Percentiles rank a stretch among this genome's conserved stretches.
Conservation (phyloP, 2,113 vertebrate species). For the Oophaga pumilio region DNA sequence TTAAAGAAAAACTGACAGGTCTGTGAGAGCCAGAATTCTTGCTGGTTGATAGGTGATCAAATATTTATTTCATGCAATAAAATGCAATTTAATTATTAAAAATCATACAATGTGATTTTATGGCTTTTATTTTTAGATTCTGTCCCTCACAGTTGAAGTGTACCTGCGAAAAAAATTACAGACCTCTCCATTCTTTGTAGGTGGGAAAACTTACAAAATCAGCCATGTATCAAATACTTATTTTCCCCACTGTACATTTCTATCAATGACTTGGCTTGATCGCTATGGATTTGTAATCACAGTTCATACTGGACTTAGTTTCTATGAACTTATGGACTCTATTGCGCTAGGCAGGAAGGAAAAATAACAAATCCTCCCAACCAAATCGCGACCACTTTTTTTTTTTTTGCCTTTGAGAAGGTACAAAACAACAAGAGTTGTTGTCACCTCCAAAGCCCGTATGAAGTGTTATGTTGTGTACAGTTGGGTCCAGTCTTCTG, state of each 20-base stretch:
- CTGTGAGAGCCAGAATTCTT: too few relatives aligned
- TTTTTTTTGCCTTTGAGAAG: conserved; percentile 19
- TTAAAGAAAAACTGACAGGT: too few relatives aligned
- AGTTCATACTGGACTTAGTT: neutral
- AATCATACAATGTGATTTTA: too few relatives aligned
- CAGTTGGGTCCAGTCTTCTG: neutral
- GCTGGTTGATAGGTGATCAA: too few relatives aligned
- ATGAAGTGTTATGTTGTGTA: conserved; percentile 22
- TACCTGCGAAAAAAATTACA: too few relatives aligned
- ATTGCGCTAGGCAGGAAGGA: neutral
- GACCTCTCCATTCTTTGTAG: neutral
- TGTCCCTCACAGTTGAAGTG: too few relatives aligned
- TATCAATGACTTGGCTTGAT: too few relatives aligned
- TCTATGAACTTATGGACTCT: neutral
- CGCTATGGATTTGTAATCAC: neutral
- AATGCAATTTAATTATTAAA: too few relatives aligned
- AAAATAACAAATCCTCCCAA: conserved; percentile 24
- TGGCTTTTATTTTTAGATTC: too few relatives aligned
- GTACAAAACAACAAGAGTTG: conserved; percentile 28
- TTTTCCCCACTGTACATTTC: neutral
- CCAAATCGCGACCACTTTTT: neutral
- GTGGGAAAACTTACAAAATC: too few relatives aligned
- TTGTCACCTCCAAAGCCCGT: conserved; percentile 4
- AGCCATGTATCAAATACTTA: neutral
- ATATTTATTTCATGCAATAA: too few relatives aligned